Evolutionary conservation across 2,888 invertebrate genomes (phyloP), one percentile per base, ranked within the genome.

Genomic region (Eumacrocentrus americanus): DNA sequence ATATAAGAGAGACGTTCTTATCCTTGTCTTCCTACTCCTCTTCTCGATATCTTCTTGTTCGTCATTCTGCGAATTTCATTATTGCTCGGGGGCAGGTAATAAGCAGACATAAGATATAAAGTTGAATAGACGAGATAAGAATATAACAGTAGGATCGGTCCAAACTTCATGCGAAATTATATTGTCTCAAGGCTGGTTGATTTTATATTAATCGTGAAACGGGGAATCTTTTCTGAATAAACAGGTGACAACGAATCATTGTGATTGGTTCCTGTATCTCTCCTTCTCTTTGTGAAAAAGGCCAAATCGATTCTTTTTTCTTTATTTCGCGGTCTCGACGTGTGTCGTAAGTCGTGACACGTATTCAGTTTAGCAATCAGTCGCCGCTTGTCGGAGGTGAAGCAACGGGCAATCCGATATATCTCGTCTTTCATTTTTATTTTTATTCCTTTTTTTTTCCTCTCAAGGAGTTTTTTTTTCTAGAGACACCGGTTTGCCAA

Each of bases 331-430:
- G 29, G 9, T 29, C 29, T 29, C 29, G 9, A 6, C 29, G 18
- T 34, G 9, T 14, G 20, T 48, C 16, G 23, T 48, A 9, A 11
- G 3, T 25, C 48, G 16, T 34, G 35, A 35, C 51, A 48, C 34
- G 25, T 46, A 46, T 25, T 46, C 46, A 23, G 25, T 29, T 29
- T 29, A 46, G 58, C 65, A 64, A 69, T 69, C 68, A 59, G 60
- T 47, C 40, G 40, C 34, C 54, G 61, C 58, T 60, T 61, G 56
- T 62, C 68, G 65, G n/a, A 4, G 20, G 11, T 42, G 20, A 9
- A 18, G 42, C 20, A 20, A 18, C 18, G 20, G 20, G 18, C 20
- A n/a, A 42, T 42, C 11, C 7, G 14, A 42, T 42, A 42, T 4
- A 35, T 48, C 34, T 34, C n/a, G 35, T 34, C 29, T n/a, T 52